Percentiles rank a stretch among this genome's conserved stretches.
phyloP scores from a whole-genome alignment of 2,113 vertebrate species.

The Hippoglossus stenolepis region DNA sequence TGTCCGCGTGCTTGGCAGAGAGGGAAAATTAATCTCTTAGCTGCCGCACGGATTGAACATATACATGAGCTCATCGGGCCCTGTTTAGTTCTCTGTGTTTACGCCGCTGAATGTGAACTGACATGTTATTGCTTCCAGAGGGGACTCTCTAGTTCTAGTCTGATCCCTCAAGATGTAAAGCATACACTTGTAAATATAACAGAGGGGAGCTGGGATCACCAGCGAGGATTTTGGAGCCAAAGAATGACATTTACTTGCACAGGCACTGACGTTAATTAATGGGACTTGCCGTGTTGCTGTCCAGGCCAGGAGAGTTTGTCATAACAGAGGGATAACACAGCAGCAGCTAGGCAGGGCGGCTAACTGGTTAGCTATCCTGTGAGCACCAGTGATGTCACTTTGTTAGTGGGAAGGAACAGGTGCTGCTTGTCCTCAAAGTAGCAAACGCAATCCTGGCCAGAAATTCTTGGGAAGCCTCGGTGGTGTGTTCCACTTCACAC shows the following conservation, averaged over 20 bases:
- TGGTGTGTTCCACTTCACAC: slow-evolving; percentile 24
- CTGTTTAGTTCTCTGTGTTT: slow-evolving; percentile 59
- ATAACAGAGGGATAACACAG: slow-evolving; percentile 17
- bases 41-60: slow-evolving; percentile 11
- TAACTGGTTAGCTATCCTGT: slow-evolving; percentile 26
- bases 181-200: slow-evolving; percentile 60
- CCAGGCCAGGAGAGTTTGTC: slow-evolving; percentile 39
- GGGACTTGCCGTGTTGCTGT: slow-evolving; percentile 3
- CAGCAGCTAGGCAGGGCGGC: slow-evolving; percentile 10
- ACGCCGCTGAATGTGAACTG: slow-evolving; percentile 35
- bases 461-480: slow-evolving; percentile 45
- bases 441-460: slow-evolving; percentile 30
- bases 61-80: slow-evolving; percentile 16
- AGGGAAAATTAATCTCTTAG: slow-evolving; percentile 31
- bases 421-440: slow-evolving; percentile 56
- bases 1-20: slow-evolving; percentile 4
- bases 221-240: slow-evolving; percentile 11
- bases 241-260: slow-evolving; percentile 44
- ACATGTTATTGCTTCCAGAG: slow-evolving; percentile 59
- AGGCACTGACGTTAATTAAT: slow-evolving; percentile 20
- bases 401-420: slow-evolving; percentile 64
- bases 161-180: slow-evolving; percentile 35
- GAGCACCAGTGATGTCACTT: slow-evolving; percentile 51
- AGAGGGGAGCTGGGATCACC: slow-evolving; percentile 28
- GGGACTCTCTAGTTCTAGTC: slow-evolving; percentile 10